These are phyloP conservation scores for Callyntrura sp. DNA, from an alignment of 2,888 invertebrate genomes.

Conservation along the genomic window DNA sequence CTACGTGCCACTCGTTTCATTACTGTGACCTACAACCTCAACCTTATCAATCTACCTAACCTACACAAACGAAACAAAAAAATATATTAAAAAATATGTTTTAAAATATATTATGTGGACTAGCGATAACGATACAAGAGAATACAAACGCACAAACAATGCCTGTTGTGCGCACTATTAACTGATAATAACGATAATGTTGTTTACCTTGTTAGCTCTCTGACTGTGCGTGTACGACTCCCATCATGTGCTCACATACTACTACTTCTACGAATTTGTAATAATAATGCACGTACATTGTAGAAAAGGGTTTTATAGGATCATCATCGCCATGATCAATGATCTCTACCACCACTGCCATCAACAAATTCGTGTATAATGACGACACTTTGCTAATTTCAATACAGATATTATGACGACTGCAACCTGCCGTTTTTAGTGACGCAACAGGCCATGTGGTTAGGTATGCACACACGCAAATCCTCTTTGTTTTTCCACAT, in stretches of 20 bases:
- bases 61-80: constrained; percentile 16
- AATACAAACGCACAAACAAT: not conserved
- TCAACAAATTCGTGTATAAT: constrained; percentile 32
- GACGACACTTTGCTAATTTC: constrained; percentile 45
- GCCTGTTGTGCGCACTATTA: not conserved
- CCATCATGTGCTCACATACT: not conserved
- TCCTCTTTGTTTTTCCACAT: constrained; percentile 46
- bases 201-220: constrained; percentile 53
- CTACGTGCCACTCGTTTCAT: constrained; percentile 7
- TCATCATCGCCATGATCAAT: constrained; percentile 41
- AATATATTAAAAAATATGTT: too few relatives aligned
- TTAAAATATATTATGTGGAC: not conserved
- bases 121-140: too few relatives aligned
- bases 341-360: constrained; percentile 13
- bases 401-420: not conserved
- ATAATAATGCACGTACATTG: not conserved
- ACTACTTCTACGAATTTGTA: constrained; percentile 4
- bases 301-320: not conserved
- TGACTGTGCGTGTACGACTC: constrained; percentile 4
- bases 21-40: constrained; percentile 47
- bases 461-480: not conserved
- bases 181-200: constrained; percentile 47
- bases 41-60: constrained; percentile 35
- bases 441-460: constrained; percentile 28
- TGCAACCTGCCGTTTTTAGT: not conserved